phyloP scores from a whole-genome alignment of 2,888 invertebrate species.

The Nysson spinosus region DNA sequence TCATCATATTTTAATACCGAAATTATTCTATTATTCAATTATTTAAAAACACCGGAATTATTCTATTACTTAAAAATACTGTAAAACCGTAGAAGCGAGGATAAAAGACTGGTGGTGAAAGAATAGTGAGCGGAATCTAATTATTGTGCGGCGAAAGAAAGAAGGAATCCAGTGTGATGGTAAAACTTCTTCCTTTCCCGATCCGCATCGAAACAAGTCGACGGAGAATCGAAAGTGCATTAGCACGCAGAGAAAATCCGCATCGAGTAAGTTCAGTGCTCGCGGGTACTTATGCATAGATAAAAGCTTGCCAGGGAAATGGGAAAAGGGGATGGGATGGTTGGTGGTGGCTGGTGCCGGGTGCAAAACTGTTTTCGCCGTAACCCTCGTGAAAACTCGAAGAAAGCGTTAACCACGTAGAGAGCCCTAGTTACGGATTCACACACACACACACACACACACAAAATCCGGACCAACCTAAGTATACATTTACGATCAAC shows the following conservation, averaged over 20 bases:
- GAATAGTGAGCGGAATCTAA: no score
- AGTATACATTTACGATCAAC: constrained; percentile 19
- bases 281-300: constrained; percentile 46
- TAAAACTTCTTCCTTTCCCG: constrained; percentile 11
- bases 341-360: no score
- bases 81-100: no score
- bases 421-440: constrained; percentile 16
- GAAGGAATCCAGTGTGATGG: background rate
- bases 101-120: no score
- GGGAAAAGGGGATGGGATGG: constrained; percentile 17
- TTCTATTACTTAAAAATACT: no score
- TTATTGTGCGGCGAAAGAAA: no score
- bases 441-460: no score
- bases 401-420: constrained; percentile 37
- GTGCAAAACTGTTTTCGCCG: constrained; percentile 28
- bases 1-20: no score
- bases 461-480: constrained; percentile 12
- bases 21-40: no score
- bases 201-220: constrained; percentile 37
- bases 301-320: constrained; percentile 39
- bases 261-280: constrained; percentile 39
- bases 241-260: constrained; percentile 41
- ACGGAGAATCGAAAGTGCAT: constrained; percentile 41
- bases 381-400: constrained; percentile 22
- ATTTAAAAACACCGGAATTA: no score